These are phyloP conservation scores for Gephyroberyx darwinii DNA, from an alignment of 2,797 vertebrate species.

Conservation along the genomic window DNA sequence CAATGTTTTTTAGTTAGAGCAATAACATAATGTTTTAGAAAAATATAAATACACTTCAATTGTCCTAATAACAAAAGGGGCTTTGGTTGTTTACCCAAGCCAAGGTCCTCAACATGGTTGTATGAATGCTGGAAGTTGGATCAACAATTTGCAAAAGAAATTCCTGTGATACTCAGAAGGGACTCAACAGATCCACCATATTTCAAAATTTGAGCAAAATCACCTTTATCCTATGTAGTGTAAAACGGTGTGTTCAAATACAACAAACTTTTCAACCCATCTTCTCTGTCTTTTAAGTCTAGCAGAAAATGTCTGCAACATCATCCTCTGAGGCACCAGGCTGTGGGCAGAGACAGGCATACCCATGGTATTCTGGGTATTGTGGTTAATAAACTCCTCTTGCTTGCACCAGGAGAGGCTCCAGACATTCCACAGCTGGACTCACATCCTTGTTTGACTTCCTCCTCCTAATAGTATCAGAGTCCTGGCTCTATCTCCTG, in stretches of 20 bases:
- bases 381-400: background rate
- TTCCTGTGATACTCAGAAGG: background rate
- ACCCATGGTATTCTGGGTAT: slow-evolving; percentile 25
- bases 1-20: background rate
- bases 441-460: slow-evolving; percentile 49
- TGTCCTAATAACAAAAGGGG: background rate
- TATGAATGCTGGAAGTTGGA: background rate
- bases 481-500: slow-evolving; percentile 52
- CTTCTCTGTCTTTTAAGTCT: background rate
- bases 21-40: slow-evolving; percentile 1
- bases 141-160: background rate
- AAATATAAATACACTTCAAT: background rate
- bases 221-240: background rate
- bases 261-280: no score
- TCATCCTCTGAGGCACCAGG: slow-evolving; percentile 7
- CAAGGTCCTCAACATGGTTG: slow-evolving; percentile 9
- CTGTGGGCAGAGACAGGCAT: slow-evolving; percentile 34
- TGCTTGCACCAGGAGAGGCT: slow-evolving; percentile 41
- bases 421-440: slow-evolving; percentile 65
- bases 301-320: background rate
- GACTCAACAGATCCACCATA: background rate
- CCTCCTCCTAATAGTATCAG: slow-evolving; percentile 37
- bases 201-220: background rate
- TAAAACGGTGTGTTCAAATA: background rate
- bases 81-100: slow-evolving; percentile 19